Evolutionary conservation across 1,140 invertebrate species (phyloP), one percentile per base, ranked within the genome.

Genomic region (Gryon sp.): DNA sequence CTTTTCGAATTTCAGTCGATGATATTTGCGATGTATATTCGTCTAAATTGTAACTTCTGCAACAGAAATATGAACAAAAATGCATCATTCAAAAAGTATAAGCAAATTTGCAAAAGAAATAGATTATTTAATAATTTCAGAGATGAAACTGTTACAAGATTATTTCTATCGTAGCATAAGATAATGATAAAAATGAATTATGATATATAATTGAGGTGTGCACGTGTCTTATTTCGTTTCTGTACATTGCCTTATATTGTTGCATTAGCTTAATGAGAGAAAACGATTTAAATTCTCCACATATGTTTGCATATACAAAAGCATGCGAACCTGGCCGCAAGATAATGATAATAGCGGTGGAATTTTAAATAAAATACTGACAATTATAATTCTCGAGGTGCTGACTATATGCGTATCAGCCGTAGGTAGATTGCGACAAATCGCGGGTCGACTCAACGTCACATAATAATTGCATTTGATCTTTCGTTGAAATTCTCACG

Each of bases 1-100:
- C 91, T 75, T 93, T 92, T 4, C 91, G 89, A 6, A 95, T 90
- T 78, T 93, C 91, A 4, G 91, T 85, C 1, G 90, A 88, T 1
- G 90, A 89, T 0, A 84, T 59, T 41, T 86, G 82, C 50, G 88
- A 90, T 62, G 88, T 88, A 74, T 91, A 87, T 46, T 92, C 91
- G 77, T 94, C 92, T 15, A 95, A 82, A 66, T 90, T 90, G 72
- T 90, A 87, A 46, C 89, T 90, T 68, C 91, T 92, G 82, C 0
- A 88, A 66, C 52, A 38, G 34, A 68, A 40, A 48, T 7, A 32
- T 22, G 11, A 19, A 24, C 7, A 26, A 26, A 16, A 11, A 11
- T 38, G 32, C 11, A 2, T 34, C 5, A 12, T 12, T 12, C n/a
- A 7, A 7, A 28, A 28, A 3, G 2, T 7, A 7, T n/a, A 7